Evolutionary conservation across 2,888 invertebrate genomes (phyloP).

Genomic region (Smittia aterrima): DNA sequence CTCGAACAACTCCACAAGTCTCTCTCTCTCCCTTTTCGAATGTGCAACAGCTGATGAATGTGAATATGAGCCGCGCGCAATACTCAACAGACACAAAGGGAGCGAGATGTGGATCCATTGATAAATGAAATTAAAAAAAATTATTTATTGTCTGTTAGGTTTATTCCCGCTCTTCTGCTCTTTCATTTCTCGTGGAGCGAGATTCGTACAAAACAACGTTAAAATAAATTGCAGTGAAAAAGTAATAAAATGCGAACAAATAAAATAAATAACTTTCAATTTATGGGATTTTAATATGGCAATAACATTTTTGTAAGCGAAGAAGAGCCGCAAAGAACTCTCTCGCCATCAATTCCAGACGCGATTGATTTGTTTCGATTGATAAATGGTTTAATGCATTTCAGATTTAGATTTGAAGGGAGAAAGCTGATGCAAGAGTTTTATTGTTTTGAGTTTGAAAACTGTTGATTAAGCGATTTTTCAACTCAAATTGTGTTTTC

Average conservation of each 20-base stretch:
- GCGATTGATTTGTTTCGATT: slow-evolving; percentile 18
- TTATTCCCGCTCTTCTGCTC: not conserved
- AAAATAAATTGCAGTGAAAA: slow-evolving; percentile 40
- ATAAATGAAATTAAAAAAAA: slow-evolving; percentile 41
- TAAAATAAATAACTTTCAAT: slow-evolving; percentile 41
- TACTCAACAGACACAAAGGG: slow-evolving; percentile 29
- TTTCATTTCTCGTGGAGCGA: not conserved
- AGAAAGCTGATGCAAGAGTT: too few species aligned
- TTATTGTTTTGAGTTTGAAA: too few species aligned
- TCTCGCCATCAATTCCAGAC: not conserved
- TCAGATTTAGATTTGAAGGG: not conserved
- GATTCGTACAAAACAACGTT: slow-evolving; percentile 32
- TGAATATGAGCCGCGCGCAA: slow-evolving; percentile 35
- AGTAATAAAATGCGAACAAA: slow-evolving; percentile 38
- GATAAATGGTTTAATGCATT: not conserved
- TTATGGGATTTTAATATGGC: slow-evolving; percentile 39
- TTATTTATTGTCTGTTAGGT: slow-evolving; percentile 39
- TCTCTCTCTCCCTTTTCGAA: too few species aligned
- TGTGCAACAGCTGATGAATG: slow-evolving; percentile 41
- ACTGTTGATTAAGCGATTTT: too few species aligned
- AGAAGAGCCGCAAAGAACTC: not conserved
- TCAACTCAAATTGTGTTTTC: too few species aligned
- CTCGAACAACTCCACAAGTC: not conserved
- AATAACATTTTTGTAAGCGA: slow-evolving; percentile 6
- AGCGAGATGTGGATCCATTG: slow-evolving; percentile 29